Base-by-base conservation (phyloP, 2,888 invertebrate species). In the Drosophila neotestacea region DNA sequence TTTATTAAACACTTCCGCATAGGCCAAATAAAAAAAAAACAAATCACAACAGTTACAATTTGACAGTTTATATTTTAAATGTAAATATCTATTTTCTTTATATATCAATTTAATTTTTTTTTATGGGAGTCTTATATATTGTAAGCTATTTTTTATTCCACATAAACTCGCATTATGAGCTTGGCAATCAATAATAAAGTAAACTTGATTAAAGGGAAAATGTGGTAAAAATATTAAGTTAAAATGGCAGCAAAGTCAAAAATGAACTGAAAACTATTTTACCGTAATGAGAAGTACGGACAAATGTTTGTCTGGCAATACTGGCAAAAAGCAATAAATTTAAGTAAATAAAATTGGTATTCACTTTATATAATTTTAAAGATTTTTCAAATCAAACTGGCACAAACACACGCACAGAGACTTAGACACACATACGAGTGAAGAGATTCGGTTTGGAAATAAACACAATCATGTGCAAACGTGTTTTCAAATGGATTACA, bases 401-500 rank as follows among this genome's bases (percentile, higher is more conserved):
- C 61, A 62, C 52, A 66, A 22, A 52, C 32, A 51, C 10, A 58
- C 28, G 11, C 44, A 39, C 2, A 38, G 32, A 10, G 11, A 28
- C 32, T 11, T 44, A 52, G 16, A 42, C 30, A 50, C 39, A 51
- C 13, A 48, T n/a, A 16, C 67, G 70, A 16, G 47, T 61, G 58
- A 58, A 74, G 70, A 79, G 83, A 79, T 85, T 82, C 70, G 67
- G 74, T 85, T 79, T 75, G 81, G 85, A 85, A 82, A 84, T 88
- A 81, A 79, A 85, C 85, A 86, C 82, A 85, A 86, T 89, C 85
- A 89, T 89, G 89, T 86, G 85, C 88, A 87, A 86, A 89, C 85
- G 89, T 86, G 85, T 86, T 87, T 85, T 76, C 89, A 86, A 86
- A 86, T 86, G 85, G 85, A 86, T 86, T 86, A 86, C 89, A 86